These are phyloP conservation scores for Epinotia ramella DNA, from an alignment of 2,888 invertebrate species.

Conservation along the genomic window DNA sequence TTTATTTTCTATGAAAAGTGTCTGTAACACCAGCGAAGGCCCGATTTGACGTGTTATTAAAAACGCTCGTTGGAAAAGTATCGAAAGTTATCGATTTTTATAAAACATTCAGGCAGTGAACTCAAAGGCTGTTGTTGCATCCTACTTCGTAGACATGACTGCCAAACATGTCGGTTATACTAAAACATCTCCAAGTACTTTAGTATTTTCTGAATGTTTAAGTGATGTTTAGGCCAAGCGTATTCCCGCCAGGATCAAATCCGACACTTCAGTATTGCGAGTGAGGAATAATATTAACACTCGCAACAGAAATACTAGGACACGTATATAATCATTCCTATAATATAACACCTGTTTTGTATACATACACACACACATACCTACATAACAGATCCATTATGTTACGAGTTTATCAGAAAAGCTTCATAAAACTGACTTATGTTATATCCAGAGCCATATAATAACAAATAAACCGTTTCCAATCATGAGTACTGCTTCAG, in stretches of 20 bases:
- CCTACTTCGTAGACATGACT: background rate
- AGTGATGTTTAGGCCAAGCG: background rate
- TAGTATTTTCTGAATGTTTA: background rate
- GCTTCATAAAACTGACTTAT: slow-evolving; percentile 25
- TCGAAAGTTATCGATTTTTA: background rate
- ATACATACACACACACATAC: too few species aligned
- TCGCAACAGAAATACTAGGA: background rate
- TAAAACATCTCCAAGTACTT: background rate
- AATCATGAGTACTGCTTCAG: slow-evolving; percentile 23
- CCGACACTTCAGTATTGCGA: background rate
- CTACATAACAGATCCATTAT: slow-evolving; percentile 8
- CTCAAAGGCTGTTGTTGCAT: background rate
- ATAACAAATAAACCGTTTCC: slow-evolving; percentile 32
- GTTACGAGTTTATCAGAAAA: slow-evolving; percentile 24
- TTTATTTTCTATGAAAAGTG: slow-evolving; percentile 52
- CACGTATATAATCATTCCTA: background rate
- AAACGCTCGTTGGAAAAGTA: slow-evolving; percentile 15
- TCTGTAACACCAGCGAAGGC: slow-evolving; percentile 37
- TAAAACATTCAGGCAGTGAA: background rate
- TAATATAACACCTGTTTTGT: background rate
- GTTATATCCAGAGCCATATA: slow-evolving; percentile 18
- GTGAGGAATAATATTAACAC: background rate
- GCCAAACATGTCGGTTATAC: background rate
- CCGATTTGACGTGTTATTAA: slow-evolving; percentile 13
- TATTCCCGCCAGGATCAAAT: background rate